Conservation (phyloP, 2,113 vertebrate genomes). For the Arothron firmamentum region DNA sequence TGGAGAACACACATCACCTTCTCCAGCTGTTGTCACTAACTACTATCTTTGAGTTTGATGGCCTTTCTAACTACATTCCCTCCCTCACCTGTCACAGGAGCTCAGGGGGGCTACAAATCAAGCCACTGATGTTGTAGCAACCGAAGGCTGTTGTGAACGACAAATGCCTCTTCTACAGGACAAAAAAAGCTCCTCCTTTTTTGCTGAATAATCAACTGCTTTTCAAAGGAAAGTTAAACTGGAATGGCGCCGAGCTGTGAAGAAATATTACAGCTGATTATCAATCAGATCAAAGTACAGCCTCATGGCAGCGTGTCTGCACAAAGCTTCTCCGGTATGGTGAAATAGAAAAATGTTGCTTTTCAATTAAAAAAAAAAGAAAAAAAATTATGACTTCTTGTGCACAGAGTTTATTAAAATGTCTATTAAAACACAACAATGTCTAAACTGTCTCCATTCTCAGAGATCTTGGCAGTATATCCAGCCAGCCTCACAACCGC, state of each 20-base stretch:
- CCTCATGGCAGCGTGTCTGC: neutral
- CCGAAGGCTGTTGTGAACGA: conserved; percentile 54
- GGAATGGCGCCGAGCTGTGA: too few relatives aligned
- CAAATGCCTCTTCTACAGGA: conserved; percentile 45
- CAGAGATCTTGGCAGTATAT: too few relatives aligned
- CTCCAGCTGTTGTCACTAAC: conserved; percentile 68
- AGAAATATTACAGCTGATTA: too few relatives aligned
- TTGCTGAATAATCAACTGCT: conserved; percentile 40
- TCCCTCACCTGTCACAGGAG: conserved; percentile 63
- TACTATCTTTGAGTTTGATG: conserved; percentile 65
- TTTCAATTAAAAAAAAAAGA: too few relatives aligned
- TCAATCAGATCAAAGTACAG: too few relatives aligned
- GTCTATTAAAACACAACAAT: too few relatives aligned
- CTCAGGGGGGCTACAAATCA: conserved; percentile 70
- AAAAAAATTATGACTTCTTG: too few relatives aligned
- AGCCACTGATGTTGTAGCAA: conserved; percentile 57
- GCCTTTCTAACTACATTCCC: conserved; percentile 67
- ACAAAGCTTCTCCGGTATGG: neutral
- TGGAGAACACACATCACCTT: conserved; percentile 49
- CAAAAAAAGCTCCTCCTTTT: conserved; percentile 43
- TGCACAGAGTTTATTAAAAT: too few relatives aligned
- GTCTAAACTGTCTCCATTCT: too few relatives aligned
- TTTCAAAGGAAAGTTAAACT: conserved; percentile 37
- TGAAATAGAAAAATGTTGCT: too few relatives aligned
- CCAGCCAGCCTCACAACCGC: too few relatives aligned